These are phyloP conservation scores for Marcusenius ussheri DNA, from an alignment of 2,113 vertebrate genomes.

Conservation along the genomic window DNA sequence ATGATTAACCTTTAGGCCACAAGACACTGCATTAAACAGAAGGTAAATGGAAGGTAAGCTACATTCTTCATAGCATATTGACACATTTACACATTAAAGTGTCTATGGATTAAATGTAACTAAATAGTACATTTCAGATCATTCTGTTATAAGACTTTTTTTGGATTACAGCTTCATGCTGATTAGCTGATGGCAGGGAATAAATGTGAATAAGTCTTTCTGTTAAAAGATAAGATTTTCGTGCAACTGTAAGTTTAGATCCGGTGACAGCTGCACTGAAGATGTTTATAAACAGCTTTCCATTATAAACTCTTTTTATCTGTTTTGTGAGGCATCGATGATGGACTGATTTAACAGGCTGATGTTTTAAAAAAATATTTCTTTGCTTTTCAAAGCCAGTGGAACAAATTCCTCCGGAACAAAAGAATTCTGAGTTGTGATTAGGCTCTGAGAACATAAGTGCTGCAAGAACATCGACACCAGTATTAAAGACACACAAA, in stretches of 20 bases:
- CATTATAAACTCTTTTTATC: constrained; percentile 18
- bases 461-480: constrained; percentile 42
- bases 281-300: constrained; percentile 15
- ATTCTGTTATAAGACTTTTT: not conserved
- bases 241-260: not conserved
- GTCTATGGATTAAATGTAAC: not conserved
- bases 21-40: not conserved
- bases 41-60: not conserved
- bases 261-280: not conserved
- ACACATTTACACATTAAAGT: not conserved
- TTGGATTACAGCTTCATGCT: not conserved
- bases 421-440: constrained; percentile 73
- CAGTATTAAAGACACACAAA: constrained; percentile 43
- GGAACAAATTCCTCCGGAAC: constrained; percentile 78
- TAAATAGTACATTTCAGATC: not conserved
- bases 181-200: constrained; percentile 11
- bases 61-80: not conserved
- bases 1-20: not conserved
- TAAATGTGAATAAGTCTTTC: constrained; percentile 1
- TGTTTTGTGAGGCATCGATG: constrained; percentile 1
- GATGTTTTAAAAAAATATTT: constrained; percentile 48
- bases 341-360: constrained; percentile 46
- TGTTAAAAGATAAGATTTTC: constrained; percentile 5
- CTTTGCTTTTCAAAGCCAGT: constrained; percentile 56
- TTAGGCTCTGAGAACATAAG: constrained; percentile 73